Conservation (phyloP, 2,888 invertebrate genomes). For the Drosophila paranaensis region DNA sequence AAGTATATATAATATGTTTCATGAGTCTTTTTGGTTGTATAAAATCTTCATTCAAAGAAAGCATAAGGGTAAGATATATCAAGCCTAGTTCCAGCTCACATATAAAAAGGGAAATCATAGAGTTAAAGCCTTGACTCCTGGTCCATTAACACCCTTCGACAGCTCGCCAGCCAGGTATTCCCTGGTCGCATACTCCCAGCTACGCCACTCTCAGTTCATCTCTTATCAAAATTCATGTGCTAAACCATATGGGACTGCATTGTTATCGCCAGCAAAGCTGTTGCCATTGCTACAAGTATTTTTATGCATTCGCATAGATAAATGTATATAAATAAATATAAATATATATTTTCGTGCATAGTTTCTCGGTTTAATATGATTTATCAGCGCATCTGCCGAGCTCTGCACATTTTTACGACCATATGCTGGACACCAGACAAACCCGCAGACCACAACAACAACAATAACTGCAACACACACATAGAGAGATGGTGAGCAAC, state of each 20-base stretch:
- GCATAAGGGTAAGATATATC: no score
- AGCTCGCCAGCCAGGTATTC: background rate
- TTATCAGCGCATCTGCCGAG: constrained; percentile 63
- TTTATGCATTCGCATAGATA: constrained; percentile 42
- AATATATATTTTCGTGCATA: constrained; percentile 32
- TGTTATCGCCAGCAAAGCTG: constrained; percentile 34
- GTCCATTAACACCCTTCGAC: no score
- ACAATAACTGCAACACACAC: constrained; percentile 46
- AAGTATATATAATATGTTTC: no score
- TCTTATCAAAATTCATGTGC: constrained; percentile 7
- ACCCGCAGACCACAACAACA: constrained; percentile 35
- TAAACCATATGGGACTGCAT: constrained; percentile 11
- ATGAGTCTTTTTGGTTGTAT: no score
- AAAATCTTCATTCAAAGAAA: no score
- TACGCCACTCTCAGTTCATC: background rate
- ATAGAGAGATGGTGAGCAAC: constrained; percentile 20
- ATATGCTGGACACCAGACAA: constrained; percentile 55
- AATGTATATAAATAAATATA: constrained; percentile 18
- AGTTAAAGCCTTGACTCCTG: no score
- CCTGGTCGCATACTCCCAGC: background rate
- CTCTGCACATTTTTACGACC: constrained; percentile 76
- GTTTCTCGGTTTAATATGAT: constrained; percentile 64
- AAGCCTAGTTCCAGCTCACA: no score
- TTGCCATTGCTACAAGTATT: constrained; percentile 36
- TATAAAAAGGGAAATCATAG: no score